Evolutionary conservation across 2,113 vertebrate genomes (phyloP).

Genomic region (Herpailurus yagouaroundi): DNA sequence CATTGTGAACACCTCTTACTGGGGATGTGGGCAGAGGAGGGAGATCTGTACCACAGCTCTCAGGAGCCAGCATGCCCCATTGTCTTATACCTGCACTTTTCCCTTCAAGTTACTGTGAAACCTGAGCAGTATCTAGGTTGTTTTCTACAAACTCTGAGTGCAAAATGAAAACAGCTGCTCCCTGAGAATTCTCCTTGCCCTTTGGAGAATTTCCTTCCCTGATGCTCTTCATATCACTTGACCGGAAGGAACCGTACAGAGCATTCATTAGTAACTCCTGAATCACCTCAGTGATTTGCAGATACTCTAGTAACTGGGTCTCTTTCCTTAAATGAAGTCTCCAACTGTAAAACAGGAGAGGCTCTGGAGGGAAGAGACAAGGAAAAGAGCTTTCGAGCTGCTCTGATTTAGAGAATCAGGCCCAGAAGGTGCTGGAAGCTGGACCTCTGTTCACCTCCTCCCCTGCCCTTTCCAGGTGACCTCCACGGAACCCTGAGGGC

Average conservation of each 20-base stretch:
- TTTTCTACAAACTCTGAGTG: neutral
- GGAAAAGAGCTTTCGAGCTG: neutral
- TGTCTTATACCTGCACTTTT: fast-evolving
- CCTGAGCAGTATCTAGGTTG: neutral
- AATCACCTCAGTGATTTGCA: neutral
- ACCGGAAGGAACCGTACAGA: neutral
- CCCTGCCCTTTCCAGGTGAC: neutral
- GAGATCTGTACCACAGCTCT: neutral
- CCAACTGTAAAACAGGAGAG: neutral
- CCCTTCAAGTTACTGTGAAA: neutral
- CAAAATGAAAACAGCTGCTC: neutral
- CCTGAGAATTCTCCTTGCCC: neutral
- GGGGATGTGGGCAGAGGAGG: neutral
- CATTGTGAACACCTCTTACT: too few species aligned
- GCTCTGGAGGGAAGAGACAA: neutral
- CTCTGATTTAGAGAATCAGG: neutral
- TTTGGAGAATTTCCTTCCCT: neutral
- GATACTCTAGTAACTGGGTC: neutral
- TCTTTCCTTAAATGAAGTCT: neutral
- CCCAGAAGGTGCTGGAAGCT: neutral
- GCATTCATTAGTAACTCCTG: neutral
- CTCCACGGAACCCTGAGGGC: neutral
- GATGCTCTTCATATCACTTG: neutral
- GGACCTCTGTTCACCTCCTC: neutral
- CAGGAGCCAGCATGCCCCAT: neutral